Evolutionary conservation across 2,113 vertebrate species (phyloP), one percentile per base, ranked within the genome.

Genomic region (Paratilapia polleni): DNA sequence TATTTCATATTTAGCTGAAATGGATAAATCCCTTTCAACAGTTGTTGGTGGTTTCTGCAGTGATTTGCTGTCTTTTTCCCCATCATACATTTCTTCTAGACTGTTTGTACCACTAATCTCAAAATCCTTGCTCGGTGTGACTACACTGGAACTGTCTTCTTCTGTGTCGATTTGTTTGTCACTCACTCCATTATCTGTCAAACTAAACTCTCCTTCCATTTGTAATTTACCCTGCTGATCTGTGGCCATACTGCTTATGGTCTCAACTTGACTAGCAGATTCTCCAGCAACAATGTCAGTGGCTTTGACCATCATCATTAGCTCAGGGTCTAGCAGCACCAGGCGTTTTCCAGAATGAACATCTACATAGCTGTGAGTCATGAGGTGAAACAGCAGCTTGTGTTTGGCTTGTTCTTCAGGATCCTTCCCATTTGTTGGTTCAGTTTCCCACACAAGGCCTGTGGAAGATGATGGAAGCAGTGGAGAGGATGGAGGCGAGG

Each of bases 301-400:
- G 24, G 83, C 87, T 89, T 82, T 88, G 56, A 94, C 76, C 8
- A 96, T 41, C 43, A 93, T 85, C 17, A 87, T 70, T 17, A 96
- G 85, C 75, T 97, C 95, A 8, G 92, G 93, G 76, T 98, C 97
- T 3, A 98, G 92, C 5, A 98, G 82, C 56, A 99, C 96, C 87
- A 99, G 75, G 20, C 95, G 96, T 79, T 97, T 96, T 68, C 98
- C 98, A 19, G 96, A 94, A 6, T 93, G 96, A 74, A 95, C 92
- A 68, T 98, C 96, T 85, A 98, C 92, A 80, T 97, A 99, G 94
- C 97, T 99, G 82, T 97, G 97, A 22, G 96, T 96, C 96, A 97
- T 97, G 84, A 99, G 41, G 60, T 97, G 95, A 91, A 95, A 95
- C 76, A 97, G 75, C 5, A 98, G 85, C 47, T 79, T 95, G 81